Percentiles rank a stretch among this genome's conserved stretches.
Conservation (phyloP, 1,140 invertebrate genomes). For the Apolygus lucorum region DNA sequence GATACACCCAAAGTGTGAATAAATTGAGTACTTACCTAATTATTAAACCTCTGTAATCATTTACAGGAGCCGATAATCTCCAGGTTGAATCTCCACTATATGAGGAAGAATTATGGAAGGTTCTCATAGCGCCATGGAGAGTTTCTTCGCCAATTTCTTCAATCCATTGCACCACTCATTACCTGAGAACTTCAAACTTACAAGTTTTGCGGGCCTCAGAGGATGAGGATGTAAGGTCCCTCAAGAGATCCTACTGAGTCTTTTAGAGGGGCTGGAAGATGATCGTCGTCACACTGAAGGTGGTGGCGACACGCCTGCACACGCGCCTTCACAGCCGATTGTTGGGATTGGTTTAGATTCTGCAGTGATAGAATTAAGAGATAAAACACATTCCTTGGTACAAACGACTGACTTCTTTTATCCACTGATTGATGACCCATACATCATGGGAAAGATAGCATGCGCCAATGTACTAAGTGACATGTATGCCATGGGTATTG, state of each 20-base stretch:
- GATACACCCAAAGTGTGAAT: too few species aligned
- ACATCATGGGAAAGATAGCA: constrained; percentile 93
- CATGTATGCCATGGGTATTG: constrained; percentile 97
- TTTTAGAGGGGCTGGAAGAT: constrained; percentile 87
- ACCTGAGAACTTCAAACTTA: constrained; percentile 76
- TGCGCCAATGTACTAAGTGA: constrained; percentile 98
- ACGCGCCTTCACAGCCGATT: constrained; percentile 44
- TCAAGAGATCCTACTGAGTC: constrained; percentile 88
- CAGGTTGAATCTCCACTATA: too few species aligned
- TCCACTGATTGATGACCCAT: constrained; percentile 95
- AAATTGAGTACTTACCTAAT: too few species aligned
- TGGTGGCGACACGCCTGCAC: constrained; percentile 42
- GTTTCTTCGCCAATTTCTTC: neutral
- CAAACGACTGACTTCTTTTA: constrained; percentile 99
- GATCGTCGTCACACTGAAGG: constrained; percentile 72
- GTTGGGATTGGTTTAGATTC: constrained; percentile 89
- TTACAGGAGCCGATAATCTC: too few species aligned
- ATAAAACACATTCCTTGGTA: constrained; percentile 85
- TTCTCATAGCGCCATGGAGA: too few species aligned
- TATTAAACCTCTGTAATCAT: too few species aligned
- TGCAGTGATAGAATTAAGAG: constrained; percentile 78
- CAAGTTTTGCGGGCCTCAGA: constrained; percentile 93
- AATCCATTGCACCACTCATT: neutral
- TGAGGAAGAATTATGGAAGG: too few species aligned
- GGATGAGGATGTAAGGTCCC: constrained; percentile 99